Evolutionary conservation across 2,888 invertebrate genomes (phyloP).

Genomic region (Melanophora roralis): DNA sequence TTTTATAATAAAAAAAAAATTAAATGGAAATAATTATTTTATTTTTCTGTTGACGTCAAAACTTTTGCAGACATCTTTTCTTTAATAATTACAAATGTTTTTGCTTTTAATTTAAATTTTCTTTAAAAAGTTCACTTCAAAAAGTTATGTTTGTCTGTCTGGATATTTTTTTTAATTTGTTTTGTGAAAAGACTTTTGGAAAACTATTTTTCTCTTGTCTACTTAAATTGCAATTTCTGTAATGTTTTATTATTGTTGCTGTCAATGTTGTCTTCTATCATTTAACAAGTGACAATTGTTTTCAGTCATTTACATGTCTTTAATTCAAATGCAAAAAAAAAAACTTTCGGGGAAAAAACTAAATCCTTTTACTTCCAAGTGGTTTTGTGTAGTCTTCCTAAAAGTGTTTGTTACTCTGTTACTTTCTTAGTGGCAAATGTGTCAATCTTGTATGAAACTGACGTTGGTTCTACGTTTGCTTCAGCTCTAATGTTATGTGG

Average conservation of each 20-base stretch:
- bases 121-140: conserved; percentile 43
- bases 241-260: conserved; percentile 41
- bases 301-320: conserved; percentile 61
- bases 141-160: conserved; percentile 30
- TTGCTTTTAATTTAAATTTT: conserved; percentile 47
- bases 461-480: not conserved
- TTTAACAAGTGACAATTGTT: conserved; percentile 58
- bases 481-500: conserved; percentile 15
- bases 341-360: no score
- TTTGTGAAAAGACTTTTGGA: conserved; percentile 42
- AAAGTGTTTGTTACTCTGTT: conserved; percentile 7
- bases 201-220: conserved; percentile 54
- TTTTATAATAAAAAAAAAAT: no score
- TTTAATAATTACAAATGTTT: conserved; percentile 44
- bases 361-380: conserved; percentile 41
- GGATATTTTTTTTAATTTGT: not conserved
- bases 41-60: not conserved
- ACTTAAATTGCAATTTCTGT: conserved; percentile 52
- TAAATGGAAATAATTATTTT: not conserved
- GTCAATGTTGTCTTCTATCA: conserved; percentile 20
- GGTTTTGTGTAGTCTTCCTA: conserved; percentile 31
- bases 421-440: conserved; percentile 54
- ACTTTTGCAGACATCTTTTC: conserved; percentile 46
- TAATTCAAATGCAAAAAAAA: conserved; percentile 34
- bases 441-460: conserved; percentile 54